Conservation (phyloP, 1,140 invertebrate species). For the Melanaphis sacchari region DNA sequence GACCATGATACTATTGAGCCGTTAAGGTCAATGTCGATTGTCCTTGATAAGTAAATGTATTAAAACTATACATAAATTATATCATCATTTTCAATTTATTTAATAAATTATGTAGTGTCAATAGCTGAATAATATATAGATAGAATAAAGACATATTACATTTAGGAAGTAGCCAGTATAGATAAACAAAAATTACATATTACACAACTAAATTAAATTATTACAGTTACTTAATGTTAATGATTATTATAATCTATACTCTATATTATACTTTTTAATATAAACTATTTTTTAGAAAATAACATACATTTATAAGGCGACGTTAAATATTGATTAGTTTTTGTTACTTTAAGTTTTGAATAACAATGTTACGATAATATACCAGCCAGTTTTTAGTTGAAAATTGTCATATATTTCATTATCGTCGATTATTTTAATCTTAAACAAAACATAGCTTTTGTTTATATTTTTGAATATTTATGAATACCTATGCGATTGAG, state of each 20-base stretch:
- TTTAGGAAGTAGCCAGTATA: neutral
- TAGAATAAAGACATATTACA: neutral
- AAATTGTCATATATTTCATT: neutral
- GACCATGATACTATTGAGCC: constrained; percentile 53
- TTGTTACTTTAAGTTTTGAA: neutral
- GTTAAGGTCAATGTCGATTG: constrained; percentile 57
- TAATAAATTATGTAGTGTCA: neutral
- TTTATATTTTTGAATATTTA: neutral
- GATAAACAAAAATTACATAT: neutral
- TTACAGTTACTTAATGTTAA: neutral
- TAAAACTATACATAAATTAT: neutral
- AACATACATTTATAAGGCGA: too few relatives aligned
- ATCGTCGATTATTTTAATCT: neutral
- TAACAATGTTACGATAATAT: neutral
- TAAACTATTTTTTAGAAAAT: neutral
- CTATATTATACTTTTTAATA: neutral
- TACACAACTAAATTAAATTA: neutral
- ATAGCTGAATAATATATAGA: neutral
- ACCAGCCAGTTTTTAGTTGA: neutral
- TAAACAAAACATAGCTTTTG: neutral
- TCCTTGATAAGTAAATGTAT: constrained; percentile 52
- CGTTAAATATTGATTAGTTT: neutral
- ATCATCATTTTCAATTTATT: neutral
- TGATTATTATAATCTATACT: neutral
- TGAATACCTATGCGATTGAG: neutral